Evolutionary conservation across 2,888 invertebrate species (phyloP).

Genomic region (Pasiphila rectangulata): DNA sequence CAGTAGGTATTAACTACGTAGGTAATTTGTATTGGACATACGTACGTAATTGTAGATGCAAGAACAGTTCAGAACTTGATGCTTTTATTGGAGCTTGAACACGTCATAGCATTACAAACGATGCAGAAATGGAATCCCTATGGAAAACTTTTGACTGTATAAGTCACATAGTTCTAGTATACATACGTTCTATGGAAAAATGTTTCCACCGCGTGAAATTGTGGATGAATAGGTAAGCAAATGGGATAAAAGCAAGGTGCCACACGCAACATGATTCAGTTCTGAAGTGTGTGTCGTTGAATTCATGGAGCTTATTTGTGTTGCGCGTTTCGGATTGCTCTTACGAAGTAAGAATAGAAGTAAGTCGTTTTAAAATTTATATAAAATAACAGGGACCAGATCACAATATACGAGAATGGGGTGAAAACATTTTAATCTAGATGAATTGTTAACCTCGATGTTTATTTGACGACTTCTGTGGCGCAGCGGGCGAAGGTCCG

Average conservation of each 20-base stretch:
- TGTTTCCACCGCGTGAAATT: slow-evolving; percentile 43
- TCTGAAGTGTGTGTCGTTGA: slow-evolving; percentile 17
- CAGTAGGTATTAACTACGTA: slow-evolving; percentile 8
- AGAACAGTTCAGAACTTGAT: slow-evolving; percentile 9
- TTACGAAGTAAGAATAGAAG: slow-evolving; percentile 13
- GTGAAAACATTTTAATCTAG: too few species aligned
- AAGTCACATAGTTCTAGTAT: slow-evolving; percentile 35
- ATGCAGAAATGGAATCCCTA: slow-evolving; percentile 38
- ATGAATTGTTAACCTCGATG: too few species aligned
- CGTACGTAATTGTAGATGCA: slow-evolving; percentile 6
- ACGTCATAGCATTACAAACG: slow-evolving; percentile 19
- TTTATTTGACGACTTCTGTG: too few species aligned
- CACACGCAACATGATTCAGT: slow-evolving; percentile 30
- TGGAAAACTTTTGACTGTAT: slow-evolving; percentile 46
- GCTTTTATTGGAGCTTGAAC: slow-evolving; percentile 17
- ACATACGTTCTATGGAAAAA: slow-evolving; percentile 35
- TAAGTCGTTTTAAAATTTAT: too few species aligned
- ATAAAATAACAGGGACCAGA: too few species aligned
- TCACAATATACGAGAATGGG: too few species aligned
- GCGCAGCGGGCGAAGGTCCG: too few species aligned
- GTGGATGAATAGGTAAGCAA: slow-evolving; percentile 34
- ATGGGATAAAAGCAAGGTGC: slow-evolving; percentile 36
- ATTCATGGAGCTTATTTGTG: slow-evolving; percentile 16
- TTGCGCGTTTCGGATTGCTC: neutral
- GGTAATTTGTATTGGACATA: slow-evolving; percentile 9